Conservation (phyloP, 2,888 invertebrate genomes). For the Podotricha telesiphe region DNA sequence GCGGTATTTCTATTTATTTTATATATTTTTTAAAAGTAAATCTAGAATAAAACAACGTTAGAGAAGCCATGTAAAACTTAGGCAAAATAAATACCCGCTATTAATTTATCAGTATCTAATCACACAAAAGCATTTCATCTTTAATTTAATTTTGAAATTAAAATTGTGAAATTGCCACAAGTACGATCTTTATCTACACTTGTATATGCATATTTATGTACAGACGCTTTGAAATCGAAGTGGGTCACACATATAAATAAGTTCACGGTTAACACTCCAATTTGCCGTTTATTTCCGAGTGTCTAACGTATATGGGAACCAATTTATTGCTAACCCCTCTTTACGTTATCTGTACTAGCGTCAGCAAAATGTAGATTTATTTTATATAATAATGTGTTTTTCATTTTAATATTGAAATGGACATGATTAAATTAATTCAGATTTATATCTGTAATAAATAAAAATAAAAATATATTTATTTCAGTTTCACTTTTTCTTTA, state of each 20-base stretch:
- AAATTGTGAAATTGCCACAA: background rate
- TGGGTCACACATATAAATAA: slow-evolving; percentile 40
- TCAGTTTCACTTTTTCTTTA: too few relatives aligned
- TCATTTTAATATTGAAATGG: background rate
- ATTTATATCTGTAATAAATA: too few relatives aligned
- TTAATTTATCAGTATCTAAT: too few relatives aligned
- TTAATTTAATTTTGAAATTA: background rate
- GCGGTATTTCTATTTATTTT: too few relatives aligned
- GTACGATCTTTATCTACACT: background rate
- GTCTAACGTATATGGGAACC: slow-evolving; percentile 42
- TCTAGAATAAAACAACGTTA: too few relatives aligned
- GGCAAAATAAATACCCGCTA: too few relatives aligned
- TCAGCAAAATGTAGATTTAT: slow-evolving; percentile 32
- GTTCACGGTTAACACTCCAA: slow-evolving; percentile 42
- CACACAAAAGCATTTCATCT: too few relatives aligned
- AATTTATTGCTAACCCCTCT: slow-evolving; percentile 44
- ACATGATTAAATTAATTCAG: background rate
- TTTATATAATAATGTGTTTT: background rate
- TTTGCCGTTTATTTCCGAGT: slow-evolving; percentile 44
- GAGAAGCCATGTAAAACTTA: too few relatives aligned
- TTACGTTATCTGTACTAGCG: slow-evolving; percentile 40
- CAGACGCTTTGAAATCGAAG: slow-evolving; percentile 34
- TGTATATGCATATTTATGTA: background rate
- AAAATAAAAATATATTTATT: too few relatives aligned
- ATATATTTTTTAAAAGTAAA: too few relatives aligned